phyloP scores from a whole-genome alignment of 2,113 vertebrate species.

The Columba janthina region DNA sequence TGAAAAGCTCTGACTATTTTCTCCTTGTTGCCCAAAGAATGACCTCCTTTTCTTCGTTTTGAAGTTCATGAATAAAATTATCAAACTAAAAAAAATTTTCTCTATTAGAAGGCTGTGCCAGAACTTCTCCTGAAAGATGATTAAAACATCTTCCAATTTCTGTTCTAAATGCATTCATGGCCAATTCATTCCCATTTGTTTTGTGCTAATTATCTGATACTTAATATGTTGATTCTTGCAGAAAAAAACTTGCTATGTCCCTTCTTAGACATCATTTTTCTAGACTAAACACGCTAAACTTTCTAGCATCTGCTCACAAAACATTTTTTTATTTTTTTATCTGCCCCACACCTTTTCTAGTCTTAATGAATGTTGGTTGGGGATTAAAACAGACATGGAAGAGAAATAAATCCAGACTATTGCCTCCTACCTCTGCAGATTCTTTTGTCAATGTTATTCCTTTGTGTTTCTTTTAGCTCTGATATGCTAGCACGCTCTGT shows the following conservation, averaged over 20 bases:
- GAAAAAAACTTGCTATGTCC: fast-evolving
- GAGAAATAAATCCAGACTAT: neutral
- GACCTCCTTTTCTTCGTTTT: neutral
- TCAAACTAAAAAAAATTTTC: neutral
- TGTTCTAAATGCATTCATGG: neutral
- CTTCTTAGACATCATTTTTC: neutral
- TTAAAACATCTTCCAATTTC: neutral
- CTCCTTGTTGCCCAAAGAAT: neutral
- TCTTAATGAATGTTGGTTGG: neutral
- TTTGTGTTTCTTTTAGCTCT: neutral
- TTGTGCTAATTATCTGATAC: neutral
- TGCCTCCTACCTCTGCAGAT: neutral
- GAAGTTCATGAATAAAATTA: neutral
- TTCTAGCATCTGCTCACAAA: neutral
- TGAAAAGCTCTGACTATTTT: neutral
- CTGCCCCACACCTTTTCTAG: neutral
- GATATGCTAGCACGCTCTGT: neutral
- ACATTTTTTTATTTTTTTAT: neutral
- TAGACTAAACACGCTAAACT: neutral
- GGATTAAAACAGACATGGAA: neutral
- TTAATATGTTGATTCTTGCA: neutral
- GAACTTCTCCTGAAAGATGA: neutral
- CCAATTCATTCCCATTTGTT: neutral
- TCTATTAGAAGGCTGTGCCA: neutral
- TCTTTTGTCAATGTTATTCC: neutral